Percentiles rank a stretch among this genome's conserved stretches.
Conservation (phyloP, 2,888 invertebrate genomes). For the Automeris io region DNA sequence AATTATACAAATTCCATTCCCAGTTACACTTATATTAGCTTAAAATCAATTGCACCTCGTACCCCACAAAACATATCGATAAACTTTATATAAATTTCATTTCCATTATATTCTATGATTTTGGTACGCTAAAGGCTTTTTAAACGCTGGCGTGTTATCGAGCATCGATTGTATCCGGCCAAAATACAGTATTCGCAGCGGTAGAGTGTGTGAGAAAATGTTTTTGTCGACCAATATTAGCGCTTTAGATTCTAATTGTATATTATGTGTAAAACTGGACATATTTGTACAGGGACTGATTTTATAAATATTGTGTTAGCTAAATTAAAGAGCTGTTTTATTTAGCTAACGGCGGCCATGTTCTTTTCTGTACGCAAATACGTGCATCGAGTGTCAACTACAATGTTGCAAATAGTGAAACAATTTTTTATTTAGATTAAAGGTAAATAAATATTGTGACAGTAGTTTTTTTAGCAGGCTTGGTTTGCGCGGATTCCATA, state of each 20-base stretch:
- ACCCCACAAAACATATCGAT: too few species aligned
- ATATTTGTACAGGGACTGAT: slow-evolving; percentile 36
- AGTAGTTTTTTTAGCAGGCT: too few species aligned
- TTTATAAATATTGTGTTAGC: slow-evolving; percentile 1
- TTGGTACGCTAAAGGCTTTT: slow-evolving; percentile 11
- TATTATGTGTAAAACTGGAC: slow-evolving; percentile 40
- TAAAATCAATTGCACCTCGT: too few species aligned
- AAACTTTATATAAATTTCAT: too few species aligned
- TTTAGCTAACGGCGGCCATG: slow-evolving; percentile 8
- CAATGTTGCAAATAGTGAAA: too few species aligned
- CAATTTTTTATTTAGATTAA: too few species aligned
- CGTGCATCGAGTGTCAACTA: too few species aligned
- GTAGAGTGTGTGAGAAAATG: slow-evolving; percentile 1
- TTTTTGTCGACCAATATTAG: background rate
- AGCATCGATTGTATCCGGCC: slow-evolving; percentile 37
- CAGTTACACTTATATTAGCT: too few species aligned
- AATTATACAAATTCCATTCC: slow-evolving; percentile 23
- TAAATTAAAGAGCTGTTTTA: slow-evolving; percentile 8
- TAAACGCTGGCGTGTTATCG: slow-evolving; percentile 9
- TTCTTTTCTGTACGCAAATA: too few species aligned
- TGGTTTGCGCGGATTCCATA: too few species aligned
- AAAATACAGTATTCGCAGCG: slow-evolving; percentile 28
- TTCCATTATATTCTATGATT: too few species aligned
- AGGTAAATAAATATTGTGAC: too few species aligned
- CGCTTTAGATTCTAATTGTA: slow-evolving; percentile 26